phyloP scores from a whole-genome alignment of 1,140 invertebrate species.

The Linepithema humile region DNA sequence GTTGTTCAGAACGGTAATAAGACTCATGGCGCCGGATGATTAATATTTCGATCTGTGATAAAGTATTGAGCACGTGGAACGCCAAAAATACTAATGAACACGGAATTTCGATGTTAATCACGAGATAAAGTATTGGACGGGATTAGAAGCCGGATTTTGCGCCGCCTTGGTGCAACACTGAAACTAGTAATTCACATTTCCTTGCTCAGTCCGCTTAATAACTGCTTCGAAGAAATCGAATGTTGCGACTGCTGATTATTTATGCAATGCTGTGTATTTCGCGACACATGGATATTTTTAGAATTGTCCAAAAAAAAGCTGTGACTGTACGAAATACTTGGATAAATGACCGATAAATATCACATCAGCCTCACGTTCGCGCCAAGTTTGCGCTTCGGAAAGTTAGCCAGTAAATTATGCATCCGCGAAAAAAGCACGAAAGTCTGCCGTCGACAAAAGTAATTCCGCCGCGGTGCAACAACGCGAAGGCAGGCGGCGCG shows the following conservation, averaged over 20 bases:
- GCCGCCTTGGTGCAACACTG: not conserved
- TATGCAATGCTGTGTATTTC: not conserved
- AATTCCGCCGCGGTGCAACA: conserved; percentile 25
- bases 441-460: conserved; percentile 26
- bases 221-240: not conserved
- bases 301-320: not conserved
- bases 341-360: not conserved
- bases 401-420: conserved; percentile 15
- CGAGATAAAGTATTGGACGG: conserved; percentile 3
- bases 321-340: not conserved
- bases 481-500: conserved; percentile 23
- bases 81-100: conserved; percentile 1
- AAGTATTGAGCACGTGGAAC: not conserved
- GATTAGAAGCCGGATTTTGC: not conserved
- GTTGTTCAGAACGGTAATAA: not conserved
- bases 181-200: conserved; percentile 23
- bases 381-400: not conserved
- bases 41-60: not conserved
- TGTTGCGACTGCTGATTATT: not conserved
- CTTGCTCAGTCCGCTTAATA: not conserved
- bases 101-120: conserved; percentile 6
- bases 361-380: not conserved
- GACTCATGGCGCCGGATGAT: conserved; percentile 1
- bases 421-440: not conserved
- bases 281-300: not conserved